Conservation (phyloP, 2,888 invertebrate species). For the Cybosia mesomella region DNA sequence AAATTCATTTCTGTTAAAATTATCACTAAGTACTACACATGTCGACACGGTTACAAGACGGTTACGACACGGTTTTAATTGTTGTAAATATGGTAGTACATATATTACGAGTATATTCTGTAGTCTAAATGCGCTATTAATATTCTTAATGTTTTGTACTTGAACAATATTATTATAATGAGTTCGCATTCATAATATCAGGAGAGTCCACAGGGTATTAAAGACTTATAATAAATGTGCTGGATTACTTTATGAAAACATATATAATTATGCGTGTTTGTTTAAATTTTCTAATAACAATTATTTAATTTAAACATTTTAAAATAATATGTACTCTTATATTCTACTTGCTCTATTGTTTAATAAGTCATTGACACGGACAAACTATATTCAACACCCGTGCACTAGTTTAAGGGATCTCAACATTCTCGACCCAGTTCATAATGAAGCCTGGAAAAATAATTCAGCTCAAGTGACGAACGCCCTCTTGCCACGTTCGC, state of each 20-base stretch:
- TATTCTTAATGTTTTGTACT: not conserved
- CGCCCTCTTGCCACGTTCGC: constrained; percentile 45
- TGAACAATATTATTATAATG: constrained; percentile 11
- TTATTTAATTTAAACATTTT: too few relatives aligned
- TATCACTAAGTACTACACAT: not conserved
- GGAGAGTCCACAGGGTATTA: constrained; percentile 1
- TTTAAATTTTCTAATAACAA: not conserved
- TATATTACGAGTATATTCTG: not conserved
- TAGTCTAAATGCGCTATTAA: constrained; percentile 5
- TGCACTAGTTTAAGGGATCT: constrained; percentile 56
- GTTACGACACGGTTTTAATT: too few relatives aligned
- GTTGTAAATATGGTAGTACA: not conserved
- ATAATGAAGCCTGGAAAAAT: constrained; percentile 65
- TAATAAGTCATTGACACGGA: constrained; percentile 5
- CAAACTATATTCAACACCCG: constrained; percentile 39
- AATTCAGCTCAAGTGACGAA: constrained; percentile 57
- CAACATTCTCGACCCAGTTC: constrained; percentile 76
- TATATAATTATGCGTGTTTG: not conserved
- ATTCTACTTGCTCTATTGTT: too few relatives aligned
- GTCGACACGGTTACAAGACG: not conserved
- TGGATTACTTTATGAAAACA: not conserved
- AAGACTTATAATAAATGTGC: not conserved
- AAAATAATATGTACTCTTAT: too few relatives aligned
- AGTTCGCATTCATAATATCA: constrained; percentile 11
- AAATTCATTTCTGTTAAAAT: not conserved